phyloP scores from a whole-genome alignment of 2,888 invertebrate species.

The Hoplodrina ambigua region DNA sequence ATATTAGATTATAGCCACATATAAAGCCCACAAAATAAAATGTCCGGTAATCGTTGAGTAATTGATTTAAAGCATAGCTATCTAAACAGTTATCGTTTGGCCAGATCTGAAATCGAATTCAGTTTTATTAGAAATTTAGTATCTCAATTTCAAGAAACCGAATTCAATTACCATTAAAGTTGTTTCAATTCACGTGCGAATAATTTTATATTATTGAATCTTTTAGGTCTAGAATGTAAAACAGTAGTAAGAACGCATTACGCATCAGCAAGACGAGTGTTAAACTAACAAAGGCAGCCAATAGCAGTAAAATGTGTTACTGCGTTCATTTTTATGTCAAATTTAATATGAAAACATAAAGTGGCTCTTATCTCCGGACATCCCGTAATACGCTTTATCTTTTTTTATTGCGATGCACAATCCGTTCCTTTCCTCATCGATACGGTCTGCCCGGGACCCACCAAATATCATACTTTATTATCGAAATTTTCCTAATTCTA shows the following conservation, averaged over 20 bases:
- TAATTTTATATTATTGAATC: slow-evolving; percentile 11
- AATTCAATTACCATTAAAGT: slow-evolving; percentile 29
- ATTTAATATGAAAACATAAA: slow-evolving; percentile 84
- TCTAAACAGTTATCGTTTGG: slow-evolving; percentile 17
- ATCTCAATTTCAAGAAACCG: slow-evolving; percentile 40
- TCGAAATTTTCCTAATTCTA: slow-evolving; percentile 62
- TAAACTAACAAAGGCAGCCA: slow-evolving; percentile 73
- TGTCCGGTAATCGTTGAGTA: background rate
- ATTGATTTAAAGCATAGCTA: slow-evolving; percentile 31
- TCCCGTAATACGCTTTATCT: slow-evolving; percentile 84
- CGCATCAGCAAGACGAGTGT: slow-evolving; percentile 51
- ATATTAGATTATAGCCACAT: slow-evolving; percentile 19
- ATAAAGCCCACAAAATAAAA: slow-evolving; percentile 5
- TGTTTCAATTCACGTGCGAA: background rate
- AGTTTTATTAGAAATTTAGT: slow-evolving; percentile 32
- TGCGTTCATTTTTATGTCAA: slow-evolving; percentile 81
- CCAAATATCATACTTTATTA: slow-evolving; percentile 66
- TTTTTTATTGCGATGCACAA: slow-evolving; percentile 82
- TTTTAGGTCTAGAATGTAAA: slow-evolving; percentile 20
- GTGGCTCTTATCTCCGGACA: slow-evolving; percentile 82
- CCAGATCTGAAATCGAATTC: slow-evolving; percentile 27
- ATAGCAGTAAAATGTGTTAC: slow-evolving; percentile 76
- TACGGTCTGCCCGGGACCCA: slow-evolving; percentile 63
- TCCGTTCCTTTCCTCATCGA: slow-evolving; percentile 76
- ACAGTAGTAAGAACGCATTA: slow-evolving; percentile 45